Percentiles rank a stretch among this genome's conserved stretches.
phyloP scores from a whole-genome alignment of 2,113 vertebrate species.

The Xenus cinereus region DNA sequence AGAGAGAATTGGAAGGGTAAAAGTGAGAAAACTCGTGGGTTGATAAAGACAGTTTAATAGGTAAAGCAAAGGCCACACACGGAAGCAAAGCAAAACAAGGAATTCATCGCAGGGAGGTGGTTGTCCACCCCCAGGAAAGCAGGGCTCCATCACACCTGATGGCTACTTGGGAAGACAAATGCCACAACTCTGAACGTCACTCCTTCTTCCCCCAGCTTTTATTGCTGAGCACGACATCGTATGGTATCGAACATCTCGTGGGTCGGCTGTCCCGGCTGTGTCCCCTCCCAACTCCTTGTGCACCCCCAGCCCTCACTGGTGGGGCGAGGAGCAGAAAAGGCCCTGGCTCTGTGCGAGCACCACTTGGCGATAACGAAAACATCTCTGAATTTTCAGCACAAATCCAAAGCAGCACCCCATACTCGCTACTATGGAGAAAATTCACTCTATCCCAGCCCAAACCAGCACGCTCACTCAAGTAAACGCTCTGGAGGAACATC shows the following conservation, averaged over 20 bases:
- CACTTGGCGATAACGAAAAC: rapidly evolving
- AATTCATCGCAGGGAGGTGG: not conserved
- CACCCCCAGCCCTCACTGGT: not conserved
- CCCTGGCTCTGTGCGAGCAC: not conserved
- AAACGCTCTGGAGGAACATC: not conserved
- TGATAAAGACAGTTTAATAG: not conserved
- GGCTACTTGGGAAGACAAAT: not conserved
- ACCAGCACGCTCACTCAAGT: not conserved
- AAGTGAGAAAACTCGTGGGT: not conserved
- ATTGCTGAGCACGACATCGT: rapidly evolving
- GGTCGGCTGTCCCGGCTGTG: not conserved
- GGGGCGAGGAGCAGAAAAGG: not conserved
- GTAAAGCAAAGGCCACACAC: not conserved
- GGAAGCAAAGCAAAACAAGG: not conserved
- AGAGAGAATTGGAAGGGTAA: not conserved
- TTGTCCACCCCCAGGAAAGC: not conserved
- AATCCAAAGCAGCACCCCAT: not conserved
- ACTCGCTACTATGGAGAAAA: not conserved
- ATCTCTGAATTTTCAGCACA: not conserved
- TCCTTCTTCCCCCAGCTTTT: not conserved
- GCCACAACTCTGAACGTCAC: rapidly evolving
- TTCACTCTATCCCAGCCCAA: not conserved
- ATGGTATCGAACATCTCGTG: not conserved
- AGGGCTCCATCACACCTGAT: rapidly evolving
- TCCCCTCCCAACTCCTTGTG: not conserved